Evolutionary conservation across 2,113 vertebrate genomes (phyloP).

Genomic region (Oenanthe melanoleuca): DNA sequence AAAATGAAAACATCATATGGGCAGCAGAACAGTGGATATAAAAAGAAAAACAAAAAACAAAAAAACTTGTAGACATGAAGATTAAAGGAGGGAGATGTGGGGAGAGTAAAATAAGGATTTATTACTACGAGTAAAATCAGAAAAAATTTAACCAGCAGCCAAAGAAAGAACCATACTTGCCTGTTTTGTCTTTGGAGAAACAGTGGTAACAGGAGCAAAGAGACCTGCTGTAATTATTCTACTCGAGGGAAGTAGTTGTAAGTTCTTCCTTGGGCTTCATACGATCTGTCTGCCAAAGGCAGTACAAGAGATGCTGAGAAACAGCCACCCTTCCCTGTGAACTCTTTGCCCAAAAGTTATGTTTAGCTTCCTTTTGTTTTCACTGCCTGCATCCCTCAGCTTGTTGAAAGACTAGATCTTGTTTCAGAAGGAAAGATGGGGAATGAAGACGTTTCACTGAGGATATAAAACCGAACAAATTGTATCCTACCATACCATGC

Average conservation of each 20-base stretch:
- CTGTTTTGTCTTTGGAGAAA: not conserved
- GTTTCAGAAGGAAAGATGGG: not conserved
- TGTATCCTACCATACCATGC: not conserved
- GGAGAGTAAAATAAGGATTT: not conserved
- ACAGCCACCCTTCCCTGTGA: not conserved
- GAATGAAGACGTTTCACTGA: not conserved
- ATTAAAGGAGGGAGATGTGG: rapidly evolving
- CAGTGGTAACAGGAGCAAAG: not conserved
- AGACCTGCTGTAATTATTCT: not conserved
- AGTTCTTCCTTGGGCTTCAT: not conserved
- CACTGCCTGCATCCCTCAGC: not conserved
- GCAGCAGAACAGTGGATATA: not conserved
- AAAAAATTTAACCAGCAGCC: not conserved
- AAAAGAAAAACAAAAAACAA: not conserved
- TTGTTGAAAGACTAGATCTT: not conserved
- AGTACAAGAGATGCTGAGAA: not conserved
- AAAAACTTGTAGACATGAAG: not conserved
- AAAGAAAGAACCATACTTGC: not conserved
- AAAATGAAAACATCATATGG: not conserved
- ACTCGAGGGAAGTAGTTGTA: not conserved
- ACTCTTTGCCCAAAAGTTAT: not conserved
- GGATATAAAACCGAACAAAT: not conserved
- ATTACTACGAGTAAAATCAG: not conserved
- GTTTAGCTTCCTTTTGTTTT: not conserved
- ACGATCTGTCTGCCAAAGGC: not conserved